A percentile compares a stretch with the other conserved stretches of the same genome.
phyloP scores from a whole-genome alignment of 2,113 vertebrate genomes.

The Syrmaticus mikado region DNA sequence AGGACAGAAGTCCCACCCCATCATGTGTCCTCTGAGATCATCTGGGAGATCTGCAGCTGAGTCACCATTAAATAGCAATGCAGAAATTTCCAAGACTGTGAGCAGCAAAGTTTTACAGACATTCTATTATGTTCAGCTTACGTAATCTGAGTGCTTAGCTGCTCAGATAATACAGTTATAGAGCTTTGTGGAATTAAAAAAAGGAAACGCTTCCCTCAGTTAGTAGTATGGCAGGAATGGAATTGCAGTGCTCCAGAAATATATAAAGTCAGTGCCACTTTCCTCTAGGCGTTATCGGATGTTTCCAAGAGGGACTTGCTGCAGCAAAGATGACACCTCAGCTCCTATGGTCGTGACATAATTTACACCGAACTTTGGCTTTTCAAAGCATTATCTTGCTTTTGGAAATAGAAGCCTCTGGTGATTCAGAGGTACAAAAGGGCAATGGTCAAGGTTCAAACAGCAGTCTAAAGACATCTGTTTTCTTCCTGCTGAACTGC shows the following conservation, averaged over 20 bases:
- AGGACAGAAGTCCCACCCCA: not conserved
- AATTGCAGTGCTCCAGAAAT: not conserved
- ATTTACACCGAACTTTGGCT: not conserved
- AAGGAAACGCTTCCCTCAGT: conserved; percentile 1
- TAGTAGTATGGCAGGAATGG: conserved; percentile 2
- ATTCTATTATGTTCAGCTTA: conserved; percentile 53
- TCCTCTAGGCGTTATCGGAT: not conserved
- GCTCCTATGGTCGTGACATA: not conserved
- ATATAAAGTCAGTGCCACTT: not conserved
- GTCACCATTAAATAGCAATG: conserved; percentile 3
- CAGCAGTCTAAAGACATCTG: not conserved
- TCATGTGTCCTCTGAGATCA: not conserved
- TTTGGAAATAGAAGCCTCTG: not conserved
- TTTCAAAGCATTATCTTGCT: not conserved
- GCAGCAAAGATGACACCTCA: not conserved
- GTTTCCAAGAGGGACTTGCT: not conserved
- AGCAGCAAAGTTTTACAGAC: conserved; percentile 27
- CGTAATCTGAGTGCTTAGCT: conserved; percentile 34
- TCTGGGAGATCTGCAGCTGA: conserved; percentile 18
- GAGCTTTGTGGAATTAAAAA: conserved; percentile 17
- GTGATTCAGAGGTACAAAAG: not conserved
- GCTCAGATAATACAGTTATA: conserved; percentile 52
- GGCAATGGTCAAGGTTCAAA: not conserved
- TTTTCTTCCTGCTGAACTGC: not conserved
- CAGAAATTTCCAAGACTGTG: conserved; percentile 35